phyloP scores from a whole-genome alignment of 2,113 vertebrate genomes.

The Archilochus colubris region DNA sequence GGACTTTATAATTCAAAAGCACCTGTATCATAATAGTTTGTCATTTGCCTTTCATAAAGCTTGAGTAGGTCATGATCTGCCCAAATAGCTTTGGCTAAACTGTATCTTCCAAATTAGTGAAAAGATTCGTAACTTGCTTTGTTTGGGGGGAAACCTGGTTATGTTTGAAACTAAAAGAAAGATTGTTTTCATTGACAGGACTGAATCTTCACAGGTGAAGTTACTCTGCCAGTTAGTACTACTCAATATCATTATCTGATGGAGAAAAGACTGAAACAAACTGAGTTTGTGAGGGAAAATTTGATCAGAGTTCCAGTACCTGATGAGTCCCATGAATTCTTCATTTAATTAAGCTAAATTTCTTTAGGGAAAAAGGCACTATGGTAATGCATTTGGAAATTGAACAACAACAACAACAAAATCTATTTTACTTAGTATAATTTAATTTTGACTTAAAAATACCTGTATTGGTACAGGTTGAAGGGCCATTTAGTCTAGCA shows the following conservation, averaged over 20 bases:
- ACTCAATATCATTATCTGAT: not conserved
- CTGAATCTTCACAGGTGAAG: not conserved
- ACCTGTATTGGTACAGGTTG: not conserved
- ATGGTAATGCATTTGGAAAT: not conserved
- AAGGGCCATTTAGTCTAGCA: not conserved
- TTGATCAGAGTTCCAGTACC: not conserved
- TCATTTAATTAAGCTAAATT: conserved; percentile 1
- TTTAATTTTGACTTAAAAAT: not conserved
- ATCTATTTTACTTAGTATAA: not conserved
- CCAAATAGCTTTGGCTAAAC: not conserved
- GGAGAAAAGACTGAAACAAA: not conserved
- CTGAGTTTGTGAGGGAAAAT: not conserved
- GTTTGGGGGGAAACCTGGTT: not conserved
- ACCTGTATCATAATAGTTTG: not conserved
- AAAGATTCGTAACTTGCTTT: not conserved
- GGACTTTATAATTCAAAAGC: not conserved
- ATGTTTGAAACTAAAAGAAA: not conserved
- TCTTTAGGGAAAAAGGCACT: not conserved
- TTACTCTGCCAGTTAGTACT: not conserved
- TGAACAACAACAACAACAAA: not conserved
- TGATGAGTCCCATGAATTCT: not conserved
- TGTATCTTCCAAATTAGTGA: not conserved
- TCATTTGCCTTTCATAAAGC: not conserved
- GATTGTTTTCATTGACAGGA: not conserved
- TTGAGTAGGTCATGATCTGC: not conserved